Evolutionary conservation across 2,797 vertebrate species (phyloP).

Genomic region (Nyctalus aviator): DNA sequence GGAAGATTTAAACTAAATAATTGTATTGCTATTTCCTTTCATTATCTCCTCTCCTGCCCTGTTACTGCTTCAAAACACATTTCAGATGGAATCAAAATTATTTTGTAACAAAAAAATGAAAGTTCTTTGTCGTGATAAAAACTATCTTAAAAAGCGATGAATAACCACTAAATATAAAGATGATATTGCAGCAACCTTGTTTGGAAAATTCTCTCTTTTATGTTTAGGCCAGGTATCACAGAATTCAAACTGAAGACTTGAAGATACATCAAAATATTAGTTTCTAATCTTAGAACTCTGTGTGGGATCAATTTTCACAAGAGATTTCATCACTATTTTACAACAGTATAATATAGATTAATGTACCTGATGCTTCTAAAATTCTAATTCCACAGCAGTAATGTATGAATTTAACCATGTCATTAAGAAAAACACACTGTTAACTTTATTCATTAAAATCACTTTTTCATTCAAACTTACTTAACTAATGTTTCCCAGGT

Average conservation of each 20-base stretch:
- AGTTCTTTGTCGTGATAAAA: constrained; percentile 6
- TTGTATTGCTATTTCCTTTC: constrained; percentile 17
- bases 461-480: constrained; percentile 61
- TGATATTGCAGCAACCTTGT: not conserved
- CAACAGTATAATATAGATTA: constrained; percentile 56
- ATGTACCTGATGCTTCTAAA: constrained; percentile 55
- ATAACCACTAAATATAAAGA: not conserved
- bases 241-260: constrained; percentile 49
- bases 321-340: constrained; percentile 66
- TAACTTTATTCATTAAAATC: constrained; percentile 70
- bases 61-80: constrained; percentile 32
- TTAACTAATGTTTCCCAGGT: constrained; percentile 48
- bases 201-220: not conserved
- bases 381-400: constrained; percentile 44
- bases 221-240: constrained; percentile 28
- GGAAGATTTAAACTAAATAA: not conserved
- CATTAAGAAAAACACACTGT: constrained; percentile 60
- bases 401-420: constrained; percentile 60
- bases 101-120: not conserved
- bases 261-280: constrained; percentile 50
- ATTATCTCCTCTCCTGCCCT: not conserved
- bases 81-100: constrained; percentile 23
- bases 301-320: constrained; percentile 75
- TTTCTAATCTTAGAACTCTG: constrained; percentile 77
- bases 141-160: constrained; percentile 13